These are phyloP conservation scores for Ectropis crepuscularia DNA, from an alignment of 2,888 invertebrate species.

Conservation along the genomic window DNA sequence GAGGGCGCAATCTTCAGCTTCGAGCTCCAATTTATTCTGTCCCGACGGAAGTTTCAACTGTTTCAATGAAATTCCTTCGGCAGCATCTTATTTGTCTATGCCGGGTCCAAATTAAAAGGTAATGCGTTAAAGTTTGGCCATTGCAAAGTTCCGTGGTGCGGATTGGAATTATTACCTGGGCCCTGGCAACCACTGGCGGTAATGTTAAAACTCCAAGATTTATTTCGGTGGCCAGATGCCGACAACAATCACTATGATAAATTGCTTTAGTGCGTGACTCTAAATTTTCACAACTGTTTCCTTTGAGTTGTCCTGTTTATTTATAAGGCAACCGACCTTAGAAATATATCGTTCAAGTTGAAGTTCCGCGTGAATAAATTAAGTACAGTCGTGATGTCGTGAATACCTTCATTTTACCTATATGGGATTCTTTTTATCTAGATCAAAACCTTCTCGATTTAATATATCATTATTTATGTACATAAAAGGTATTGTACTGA, in stretches of 20 bases:
- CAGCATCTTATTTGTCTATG: constrained; percentile 72
- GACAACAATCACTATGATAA: constrained; percentile 73
- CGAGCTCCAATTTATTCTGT: constrained; percentile 73
- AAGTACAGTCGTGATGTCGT: constrained; percentile 34
- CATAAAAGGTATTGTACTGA: background rate
- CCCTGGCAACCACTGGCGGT: constrained; percentile 47
- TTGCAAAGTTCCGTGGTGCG: constrained; percentile 72
- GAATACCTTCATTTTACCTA: constrained; percentile 44
- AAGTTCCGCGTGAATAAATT: constrained; percentile 43
- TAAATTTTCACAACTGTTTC: constrained; percentile 61
- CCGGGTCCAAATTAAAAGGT: constrained; percentile 73
- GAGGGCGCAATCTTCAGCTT: constrained; percentile 65
- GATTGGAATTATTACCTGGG: constrained; percentile 81
- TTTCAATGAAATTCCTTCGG: constrained; percentile 63
- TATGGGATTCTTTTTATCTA: constrained; percentile 25
- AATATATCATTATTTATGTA: background rate
- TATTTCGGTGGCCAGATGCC: constrained; percentile 76
- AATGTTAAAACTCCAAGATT: constrained; percentile 76
- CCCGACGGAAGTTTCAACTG: constrained; percentile 62
- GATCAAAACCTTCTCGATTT: constrained; percentile 8
- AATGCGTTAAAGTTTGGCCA: constrained; percentile 75
- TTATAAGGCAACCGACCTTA: constrained; percentile 38
- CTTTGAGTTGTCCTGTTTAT: constrained; percentile 42
- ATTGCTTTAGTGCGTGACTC: constrained; percentile 66
- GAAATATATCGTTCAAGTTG: constrained; percentile 28